These are phyloP conservation scores for Corynorhinus townsendii DNA, from an alignment of 2,113 vertebrate species.

Conservation along the genomic window DNA sequence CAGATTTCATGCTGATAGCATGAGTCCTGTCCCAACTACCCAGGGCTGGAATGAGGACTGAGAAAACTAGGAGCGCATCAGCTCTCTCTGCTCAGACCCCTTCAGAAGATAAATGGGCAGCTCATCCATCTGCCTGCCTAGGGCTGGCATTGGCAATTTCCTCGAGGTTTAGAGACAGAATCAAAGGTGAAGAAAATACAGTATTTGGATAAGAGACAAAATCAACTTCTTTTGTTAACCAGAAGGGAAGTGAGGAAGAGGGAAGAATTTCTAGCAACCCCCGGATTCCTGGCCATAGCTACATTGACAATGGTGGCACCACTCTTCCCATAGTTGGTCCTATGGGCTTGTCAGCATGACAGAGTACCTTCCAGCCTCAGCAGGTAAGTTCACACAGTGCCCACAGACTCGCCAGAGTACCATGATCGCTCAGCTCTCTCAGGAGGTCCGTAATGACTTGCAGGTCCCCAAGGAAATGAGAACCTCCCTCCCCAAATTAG, in stretches of 20 bases:
- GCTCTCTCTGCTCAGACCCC: neutral
- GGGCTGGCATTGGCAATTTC: neutral
- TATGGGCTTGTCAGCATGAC: neutral
- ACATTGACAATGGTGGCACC: accelerated
- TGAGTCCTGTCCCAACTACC: neutral
- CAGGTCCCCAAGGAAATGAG: neutral
- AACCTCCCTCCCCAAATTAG: neutral
- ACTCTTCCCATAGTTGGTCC: too few relatives aligned
- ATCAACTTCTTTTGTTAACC: neutral
- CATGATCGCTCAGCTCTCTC: neutral
- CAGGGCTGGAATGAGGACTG: neutral
- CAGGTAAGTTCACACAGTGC: neutral
- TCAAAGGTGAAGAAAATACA: neutral
- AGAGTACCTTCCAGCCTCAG: neutral
- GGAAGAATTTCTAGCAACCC: neutral
- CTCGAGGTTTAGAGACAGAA: neutral
- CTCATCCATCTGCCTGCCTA: neutral
- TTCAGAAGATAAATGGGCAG: neutral
- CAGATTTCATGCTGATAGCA: neutral
- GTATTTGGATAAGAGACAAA: neutral
- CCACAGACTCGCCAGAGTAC: neutral
- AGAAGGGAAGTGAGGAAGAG: neutral
- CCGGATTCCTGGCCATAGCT: neutral
- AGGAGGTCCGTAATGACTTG: neutral
- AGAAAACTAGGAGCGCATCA: neutral